A percentile compares a stretch with the other conserved stretches of the same genome.
These are phyloP conservation scores for Aphodius granarius DNA, from an alignment of 2,888 invertebrate genomes.

Conservation along the genomic window DNA sequence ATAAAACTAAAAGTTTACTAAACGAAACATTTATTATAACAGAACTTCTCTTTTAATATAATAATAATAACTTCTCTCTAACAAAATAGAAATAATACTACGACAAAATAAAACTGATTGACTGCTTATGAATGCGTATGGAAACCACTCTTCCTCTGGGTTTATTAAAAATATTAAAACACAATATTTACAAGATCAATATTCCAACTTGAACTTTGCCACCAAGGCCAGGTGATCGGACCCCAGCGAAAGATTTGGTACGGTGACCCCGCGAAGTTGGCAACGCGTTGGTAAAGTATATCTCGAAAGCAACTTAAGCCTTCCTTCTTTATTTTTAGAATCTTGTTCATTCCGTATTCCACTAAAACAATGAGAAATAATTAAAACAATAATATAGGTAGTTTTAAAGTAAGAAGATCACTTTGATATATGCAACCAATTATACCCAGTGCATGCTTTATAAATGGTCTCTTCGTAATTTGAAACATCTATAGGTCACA, in stretches of 20 bases:
- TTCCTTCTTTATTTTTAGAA: constrained; percentile 47
- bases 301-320: constrained; percentile 62
- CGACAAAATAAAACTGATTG: background rate
- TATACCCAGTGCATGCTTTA: too few species aligned
- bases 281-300: constrained; percentile 66
- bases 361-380: too few species aligned
- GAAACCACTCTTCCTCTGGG: background rate
- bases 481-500: constrained; percentile 2
- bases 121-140: background rate
- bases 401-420: constrained; percentile 3
- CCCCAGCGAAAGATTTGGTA: constrained; percentile 76
- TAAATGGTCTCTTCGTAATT: too few species aligned
- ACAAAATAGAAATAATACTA: background rate
- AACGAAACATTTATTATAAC: too few species aligned
- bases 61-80: too few species aligned
- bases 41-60: too few species aligned
- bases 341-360: constrained; percentile 32
- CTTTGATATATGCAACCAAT: too few species aligned
- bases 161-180: background rate
- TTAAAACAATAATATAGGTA: constrained; percentile 21
- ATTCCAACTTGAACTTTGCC: constrained; percentile 66
- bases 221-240: constrained; percentile 87
- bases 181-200: background rate
- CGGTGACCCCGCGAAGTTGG: constrained; percentile 55
- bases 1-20: too few species aligned